Base-by-base conservation (phyloP, 2,888 invertebrate species). In the Melolontha melolontha region DNA sequence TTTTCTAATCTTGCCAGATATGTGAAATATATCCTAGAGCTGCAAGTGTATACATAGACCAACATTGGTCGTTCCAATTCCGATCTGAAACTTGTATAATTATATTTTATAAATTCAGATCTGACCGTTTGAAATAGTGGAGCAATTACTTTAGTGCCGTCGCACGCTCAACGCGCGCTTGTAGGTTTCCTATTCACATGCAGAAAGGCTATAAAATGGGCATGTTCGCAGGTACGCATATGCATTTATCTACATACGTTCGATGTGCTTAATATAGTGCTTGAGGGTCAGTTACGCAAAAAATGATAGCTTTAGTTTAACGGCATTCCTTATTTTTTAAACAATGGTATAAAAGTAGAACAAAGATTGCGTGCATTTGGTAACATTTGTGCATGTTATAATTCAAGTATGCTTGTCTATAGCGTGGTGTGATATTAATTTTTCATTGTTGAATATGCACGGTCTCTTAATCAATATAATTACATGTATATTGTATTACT, bases 251-350 rank as follows among this genome's bases (percentile, higher is more conserved):
- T 34, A 34, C 8, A 62, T 47, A 34, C 34, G 6, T 34, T 34
- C 34, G 34, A 62, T 34, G 39, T 62, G 34, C 29, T 34, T 29
- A 34, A 62, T 49, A 44, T 47, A 62, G 34, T 62, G 59, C 59
- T 47, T 29, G 34, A 47, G 59, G 59, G 44, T 14, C 34, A 5
- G 27, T 62, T 62, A 47, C 59, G 47, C 47, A 62, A 62, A 57
- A 62, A 62, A 47, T 62, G 59, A 62, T 62, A 62, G 47, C 47
- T 49, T 62, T 34, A 44, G 14, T 47, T 62, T 62, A 62, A 39
- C 59, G 17, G 59, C 59, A 62, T 62, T 62, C 59, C 49, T 47
- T 34, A 14, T 62, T 59, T 59, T 62, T 62, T 62, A 62, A 62
- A 62, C 59, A 62, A 62, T 47, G 27, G 47, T 16, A 39, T 47